A percentile compares a stretch with the other conserved stretches of the same genome.
phyloP scores from a whole-genome alignment of 2,113 vertebrate species.

The Plecotus auritus region DNA sequence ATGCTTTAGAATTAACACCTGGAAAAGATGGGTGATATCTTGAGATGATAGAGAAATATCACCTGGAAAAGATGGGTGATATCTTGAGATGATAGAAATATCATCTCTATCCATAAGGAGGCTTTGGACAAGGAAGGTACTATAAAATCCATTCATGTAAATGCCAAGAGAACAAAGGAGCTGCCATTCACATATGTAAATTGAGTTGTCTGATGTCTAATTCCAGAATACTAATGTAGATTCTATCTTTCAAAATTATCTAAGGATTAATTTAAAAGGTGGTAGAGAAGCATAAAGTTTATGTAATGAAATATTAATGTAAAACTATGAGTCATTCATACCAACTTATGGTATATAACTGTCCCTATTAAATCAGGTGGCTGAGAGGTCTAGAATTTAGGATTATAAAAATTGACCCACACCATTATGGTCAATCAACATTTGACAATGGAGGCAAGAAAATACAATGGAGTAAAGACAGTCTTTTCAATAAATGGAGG shows the following conservation, averaged over 20 bases:
- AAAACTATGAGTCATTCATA: background rate
- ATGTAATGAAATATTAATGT: background rate
- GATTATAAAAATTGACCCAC: background rate
- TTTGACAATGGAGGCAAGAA: no score
- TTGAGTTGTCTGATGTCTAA: background rate
- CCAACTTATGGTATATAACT: background rate
- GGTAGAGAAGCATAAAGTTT: background rate
- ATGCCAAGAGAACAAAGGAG: background rate
- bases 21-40: background rate
- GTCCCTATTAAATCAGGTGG: background rate
- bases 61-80: background rate
- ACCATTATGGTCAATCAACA: no score
- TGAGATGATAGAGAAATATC: background rate
- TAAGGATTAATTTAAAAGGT: background rate
- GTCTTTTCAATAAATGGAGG: no score
- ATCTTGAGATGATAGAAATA: background rate
- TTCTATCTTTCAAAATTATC: background rate
- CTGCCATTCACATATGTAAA: background rate
- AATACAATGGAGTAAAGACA: no score
- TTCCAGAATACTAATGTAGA: constrained; percentile 3
- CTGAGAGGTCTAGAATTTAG: background rate
- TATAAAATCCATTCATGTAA: background rate
- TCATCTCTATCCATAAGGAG: background rate
- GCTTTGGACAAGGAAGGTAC: background rate
- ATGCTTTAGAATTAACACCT: background rate